Conservation (phyloP, 2,888 invertebrate genomes). For the Anaspis maculata region DNA sequence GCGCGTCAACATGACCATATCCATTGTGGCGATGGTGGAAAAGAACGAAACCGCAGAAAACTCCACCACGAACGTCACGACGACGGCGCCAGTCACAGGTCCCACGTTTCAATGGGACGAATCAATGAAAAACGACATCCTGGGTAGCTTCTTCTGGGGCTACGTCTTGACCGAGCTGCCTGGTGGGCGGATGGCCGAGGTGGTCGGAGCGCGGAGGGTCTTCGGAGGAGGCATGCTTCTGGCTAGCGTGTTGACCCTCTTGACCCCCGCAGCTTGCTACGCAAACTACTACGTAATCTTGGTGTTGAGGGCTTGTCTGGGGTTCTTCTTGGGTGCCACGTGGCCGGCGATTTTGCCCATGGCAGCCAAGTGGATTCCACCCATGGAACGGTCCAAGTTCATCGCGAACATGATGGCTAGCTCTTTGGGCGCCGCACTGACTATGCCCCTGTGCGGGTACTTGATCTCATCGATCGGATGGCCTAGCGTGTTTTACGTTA, state of each 20-base stretch:
- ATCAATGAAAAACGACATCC: slow-evolving; percentile 68
- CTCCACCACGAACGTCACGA: slow-evolving; percentile 5
- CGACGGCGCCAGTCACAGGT: slow-evolving; percentile 11
- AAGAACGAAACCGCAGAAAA: slow-evolving; percentile 29
- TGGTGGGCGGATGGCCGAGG: slow-evolving; percentile 76
- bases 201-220: slow-evolving; percentile 72
- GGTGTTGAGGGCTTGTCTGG: slow-evolving; percentile 55
- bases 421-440: slow-evolving; percentile 83
- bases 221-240: slow-evolving; percentile 81
- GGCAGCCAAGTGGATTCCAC: slow-evolving; percentile 92
- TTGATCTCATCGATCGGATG: slow-evolving; percentile 75
- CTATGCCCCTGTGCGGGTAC: slow-evolving; percentile 79
- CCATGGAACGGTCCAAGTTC: slow-evolving; percentile 86
- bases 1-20: slow-evolving; percentile 78
- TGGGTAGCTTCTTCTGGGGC: slow-evolving; percentile 89
- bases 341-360: slow-evolving; percentile 93
- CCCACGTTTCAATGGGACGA: slow-evolving; percentile 69
- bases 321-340: slow-evolving; percentile 61
- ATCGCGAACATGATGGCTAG: slow-evolving; percentile 92
- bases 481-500: slow-evolving; percentile 86
- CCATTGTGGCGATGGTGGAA: slow-evolving; percentile 74
- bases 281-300: slow-evolving; percentile 62
- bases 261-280: slow-evolving; percentile 71
- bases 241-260: slow-evolving; percentile 70
- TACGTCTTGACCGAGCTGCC: slow-evolving; percentile 85